Evolutionary conservation across 2,113 vertebrate species (phyloP).

Genomic region (Corapipo altera): DNA sequence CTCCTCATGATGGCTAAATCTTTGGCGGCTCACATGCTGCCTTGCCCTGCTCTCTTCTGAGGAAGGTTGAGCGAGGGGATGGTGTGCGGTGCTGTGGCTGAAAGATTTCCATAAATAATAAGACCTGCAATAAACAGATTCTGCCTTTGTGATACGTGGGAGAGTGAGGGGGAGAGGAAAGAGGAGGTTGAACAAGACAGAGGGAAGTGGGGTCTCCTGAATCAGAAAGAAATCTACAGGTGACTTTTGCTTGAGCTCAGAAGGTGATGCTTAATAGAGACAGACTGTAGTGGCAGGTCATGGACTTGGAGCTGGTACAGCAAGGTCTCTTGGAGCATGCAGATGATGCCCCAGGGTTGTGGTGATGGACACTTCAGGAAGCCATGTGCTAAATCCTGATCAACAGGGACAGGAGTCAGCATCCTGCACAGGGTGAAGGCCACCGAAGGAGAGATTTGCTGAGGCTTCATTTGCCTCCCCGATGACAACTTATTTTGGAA

Average conservation of each 20-base stretch:
- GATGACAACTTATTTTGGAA: slow-evolving; percentile 42
- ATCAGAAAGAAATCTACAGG: not conserved
- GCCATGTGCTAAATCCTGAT: not conserved
- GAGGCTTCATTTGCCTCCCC: not conserved
- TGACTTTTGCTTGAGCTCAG: not conserved
- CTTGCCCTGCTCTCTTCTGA: not conserved
- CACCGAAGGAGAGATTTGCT: not conserved
- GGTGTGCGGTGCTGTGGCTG: fast-evolving
- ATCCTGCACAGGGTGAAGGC: slow-evolving; percentile 46
- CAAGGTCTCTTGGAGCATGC: not conserved
- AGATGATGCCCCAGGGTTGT: not conserved
- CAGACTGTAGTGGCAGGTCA: not conserved
- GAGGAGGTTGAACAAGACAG: not conserved
- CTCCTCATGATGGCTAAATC: not conserved
- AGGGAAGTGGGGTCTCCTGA: fast-evolving
- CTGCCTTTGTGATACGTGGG: not conserved
- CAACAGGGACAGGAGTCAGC: not conserved
- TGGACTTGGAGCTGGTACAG: not conserved
- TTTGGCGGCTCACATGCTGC: not conserved
- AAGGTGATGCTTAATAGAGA: not conserved
- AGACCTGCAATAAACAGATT: not conserved
- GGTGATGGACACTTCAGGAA: not conserved
- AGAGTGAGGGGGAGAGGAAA: not conserved
- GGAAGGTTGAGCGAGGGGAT: not conserved
- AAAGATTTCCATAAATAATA: not conserved